phyloP scores from a whole-genome alignment of 2,113 vertebrate genomes.

The Oreotrochilus melanogaster region DNA sequence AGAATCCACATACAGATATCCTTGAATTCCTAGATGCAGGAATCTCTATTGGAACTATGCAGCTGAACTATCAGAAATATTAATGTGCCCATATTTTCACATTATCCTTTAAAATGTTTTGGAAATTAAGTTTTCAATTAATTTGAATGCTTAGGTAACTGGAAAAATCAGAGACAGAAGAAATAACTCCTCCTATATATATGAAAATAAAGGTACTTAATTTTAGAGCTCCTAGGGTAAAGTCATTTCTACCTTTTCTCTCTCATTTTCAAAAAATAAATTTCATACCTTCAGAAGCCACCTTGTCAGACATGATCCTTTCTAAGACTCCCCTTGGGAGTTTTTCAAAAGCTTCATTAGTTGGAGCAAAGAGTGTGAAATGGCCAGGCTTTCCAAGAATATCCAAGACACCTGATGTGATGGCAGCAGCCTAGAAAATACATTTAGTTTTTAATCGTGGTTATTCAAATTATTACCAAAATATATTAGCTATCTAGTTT shows the following conservation, averaged over 20 bases:
- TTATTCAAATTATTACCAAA: background rate
- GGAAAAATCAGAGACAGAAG: background rate
- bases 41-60: background rate
- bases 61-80: background rate
- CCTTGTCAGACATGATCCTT: slow-evolving; percentile 88
- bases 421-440: slow-evolving; percentile 82
- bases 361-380: slow-evolving; percentile 95
- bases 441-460: background rate
- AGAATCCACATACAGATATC: background rate
- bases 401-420: slow-evolving; percentile 84
- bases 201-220: background rate
- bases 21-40: background rate
- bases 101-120: background rate
- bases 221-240: background rate
- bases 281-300: slow-evolving; percentile 87
- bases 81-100: background rate
- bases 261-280: background rate
- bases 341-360: slow-evolving; percentile 91
- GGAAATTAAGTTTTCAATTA: background rate
- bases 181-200: background rate
- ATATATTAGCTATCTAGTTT: background rate
- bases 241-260: background rate
- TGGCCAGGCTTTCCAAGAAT: slow-evolving; percentile 87
- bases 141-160: background rate
- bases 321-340: slow-evolving; percentile 86